Base-by-base conservation (phyloP, 2,113 vertebrate genomes). In the Cyprinus carpio region DNA sequence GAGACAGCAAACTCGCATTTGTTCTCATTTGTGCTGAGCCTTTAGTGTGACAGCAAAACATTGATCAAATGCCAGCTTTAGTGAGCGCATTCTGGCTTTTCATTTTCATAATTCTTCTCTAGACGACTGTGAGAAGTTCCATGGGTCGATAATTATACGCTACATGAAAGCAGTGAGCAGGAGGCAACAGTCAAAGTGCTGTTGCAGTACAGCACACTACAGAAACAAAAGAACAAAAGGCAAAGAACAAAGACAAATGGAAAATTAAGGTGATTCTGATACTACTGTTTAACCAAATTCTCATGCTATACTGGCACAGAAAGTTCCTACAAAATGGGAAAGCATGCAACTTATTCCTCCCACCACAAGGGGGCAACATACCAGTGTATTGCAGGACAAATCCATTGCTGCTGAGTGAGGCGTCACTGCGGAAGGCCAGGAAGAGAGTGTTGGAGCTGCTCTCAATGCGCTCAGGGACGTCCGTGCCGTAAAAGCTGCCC, bases 361-460 rank as follows among this genome's bases (percentile, higher is more conserved):
- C 23, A 81, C 4, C n/a, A 79, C 25, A 8, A 75, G 11, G 31
- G 3, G 34, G 3, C 1, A n/a, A 72, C 72, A 46, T 75, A 99
- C 98, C 98, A 89, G 96, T 96, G 93, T 99, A 99, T 88, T 99
- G 96, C 20, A 99, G 96, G 83, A 97, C 95, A 12, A 99, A 99
- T 76, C 98, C 98, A 0, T 94, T 93, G 84, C 96, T 99, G 96
- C 98, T 99, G 91, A 99, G 96, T 0, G 97, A 99, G 0, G 97
- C 97, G 0, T 99, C 98, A 0, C 98, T 99, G 23, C 97, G 97
- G 91, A 99, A 99, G 2, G 97, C 98, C 6, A 99, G 92, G 93
- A 99, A 99, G n/a, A 99, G 96, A 0, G 89, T 97, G 92, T 97
- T 98, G 91, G 96, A 96, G 93, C 97, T 98, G 95, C 98, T 99